Conservation (phyloP, 2,888 invertebrate species). For the Caenorhabditis zanzibari region DNA sequence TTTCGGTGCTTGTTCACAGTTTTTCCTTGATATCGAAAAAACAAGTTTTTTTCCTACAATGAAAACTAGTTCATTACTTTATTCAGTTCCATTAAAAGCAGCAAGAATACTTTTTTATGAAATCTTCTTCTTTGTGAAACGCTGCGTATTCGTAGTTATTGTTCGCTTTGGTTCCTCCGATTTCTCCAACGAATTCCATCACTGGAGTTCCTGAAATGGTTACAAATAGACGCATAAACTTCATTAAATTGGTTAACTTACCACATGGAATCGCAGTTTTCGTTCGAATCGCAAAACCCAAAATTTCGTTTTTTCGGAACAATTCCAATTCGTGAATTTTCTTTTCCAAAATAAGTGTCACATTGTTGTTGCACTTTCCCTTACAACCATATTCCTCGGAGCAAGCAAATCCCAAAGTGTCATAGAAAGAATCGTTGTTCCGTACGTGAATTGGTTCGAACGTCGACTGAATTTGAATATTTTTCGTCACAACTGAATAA, state of each 20-base stretch:
- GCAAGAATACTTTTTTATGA: neutral
- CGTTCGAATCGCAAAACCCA: slow-evolving; percentile 18
- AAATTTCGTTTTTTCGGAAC: slow-evolving; percentile 10
- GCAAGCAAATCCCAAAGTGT: slow-evolving; percentile 35
- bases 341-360: slow-evolving; percentile 18
- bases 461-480: slow-evolving; percentile 14
- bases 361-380: slow-evolving; percentile 38
- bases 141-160: slow-evolving; percentile 10
- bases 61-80: too few species aligned
- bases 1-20: too few species aligned
- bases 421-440: neutral
- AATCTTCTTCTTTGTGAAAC: neutral
- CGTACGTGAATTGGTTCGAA: slow-evolving; percentile 8
- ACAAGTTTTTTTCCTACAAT: too few species aligned
- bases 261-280: slow-evolving; percentile 13
- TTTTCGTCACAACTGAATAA: too few species aligned
- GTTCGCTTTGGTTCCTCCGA: neutral
- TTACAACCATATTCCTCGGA: slow-evolving; percentile 18
- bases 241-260: neutral
- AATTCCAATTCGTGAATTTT: slow-evolving; percentile 2
- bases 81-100: neutral
- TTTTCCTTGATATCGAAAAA: too few species aligned
- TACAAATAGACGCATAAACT: neutral
- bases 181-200: slow-evolving; percentile 30
- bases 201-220: slow-evolving; percentile 26